These are phyloP conservation scores for Caenorhabditis japonica DNA, from an alignment of 2,888 invertebrate species.

Conservation along the genomic window DNA sequence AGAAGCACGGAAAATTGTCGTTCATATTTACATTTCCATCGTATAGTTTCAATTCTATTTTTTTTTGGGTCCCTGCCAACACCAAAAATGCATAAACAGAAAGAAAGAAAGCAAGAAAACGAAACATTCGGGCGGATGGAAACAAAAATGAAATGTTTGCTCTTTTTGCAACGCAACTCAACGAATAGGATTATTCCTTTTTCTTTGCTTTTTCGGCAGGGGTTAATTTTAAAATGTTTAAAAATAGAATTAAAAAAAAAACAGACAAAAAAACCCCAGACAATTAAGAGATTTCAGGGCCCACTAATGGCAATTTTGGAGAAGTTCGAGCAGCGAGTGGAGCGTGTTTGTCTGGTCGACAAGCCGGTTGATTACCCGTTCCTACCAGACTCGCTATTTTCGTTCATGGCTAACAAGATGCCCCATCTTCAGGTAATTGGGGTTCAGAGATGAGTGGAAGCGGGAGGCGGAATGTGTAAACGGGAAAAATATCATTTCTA, in stretches of 20 bases:
- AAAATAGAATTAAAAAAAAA: slow-evolving; percentile 2
- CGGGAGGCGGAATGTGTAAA: too few species aligned
- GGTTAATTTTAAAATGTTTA: slow-evolving; percentile 1
- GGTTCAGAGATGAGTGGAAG: too few species aligned
- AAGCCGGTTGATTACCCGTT: slow-evolving; percentile 77
- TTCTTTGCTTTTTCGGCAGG: too few species aligned
- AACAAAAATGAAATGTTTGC: slow-evolving; percentile 9
- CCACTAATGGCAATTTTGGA: slow-evolving; percentile 70
- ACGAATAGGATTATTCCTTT: background rate
- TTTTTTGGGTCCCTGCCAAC: slow-evolving; percentile 3
- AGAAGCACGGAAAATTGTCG: slow-evolving; percentile 28
- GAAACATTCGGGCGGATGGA: background rate
- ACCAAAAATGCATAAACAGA: too few species aligned
- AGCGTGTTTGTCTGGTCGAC: slow-evolving; percentile 77
- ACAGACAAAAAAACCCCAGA: background rate
- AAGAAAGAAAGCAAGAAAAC: slow-evolving; percentile 10
- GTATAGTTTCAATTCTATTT: background rate
- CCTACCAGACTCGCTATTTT: slow-evolving; percentile 76
- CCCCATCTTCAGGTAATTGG: slow-evolving; percentile 75
- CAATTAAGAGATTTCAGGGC: too few species aligned
- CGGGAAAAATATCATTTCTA: too few species aligned
- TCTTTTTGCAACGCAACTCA: background rate
- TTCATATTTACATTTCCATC: slow-evolving; percentile 21
- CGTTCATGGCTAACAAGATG: slow-evolving; percentile 73
- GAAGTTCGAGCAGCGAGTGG: slow-evolving; percentile 72